phyloP scores from a whole-genome alignment of 2,113 vertebrate genomes.

The Brachyhypopomus occidentalis region DNA sequence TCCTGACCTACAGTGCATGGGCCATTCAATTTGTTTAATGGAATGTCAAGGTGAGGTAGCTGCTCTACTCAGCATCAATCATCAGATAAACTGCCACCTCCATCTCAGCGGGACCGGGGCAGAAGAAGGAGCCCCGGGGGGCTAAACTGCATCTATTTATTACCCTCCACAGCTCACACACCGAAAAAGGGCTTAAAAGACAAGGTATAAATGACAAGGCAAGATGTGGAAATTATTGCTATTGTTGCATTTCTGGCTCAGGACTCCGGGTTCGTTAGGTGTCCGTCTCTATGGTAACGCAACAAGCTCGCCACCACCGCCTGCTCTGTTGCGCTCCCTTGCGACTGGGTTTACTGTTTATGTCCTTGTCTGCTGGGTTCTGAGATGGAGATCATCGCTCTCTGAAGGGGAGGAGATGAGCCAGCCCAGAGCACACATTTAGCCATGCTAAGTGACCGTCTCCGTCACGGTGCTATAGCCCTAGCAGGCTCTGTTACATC shows the following conservation, averaged over 20 bases:
- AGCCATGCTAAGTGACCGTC: too few relatives aligned
- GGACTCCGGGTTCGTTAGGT: background rate
- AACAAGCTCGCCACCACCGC: too few relatives aligned
- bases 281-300: too few relatives aligned
- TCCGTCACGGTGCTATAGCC: too few relatives aligned
- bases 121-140: slow-evolving; percentile 19
- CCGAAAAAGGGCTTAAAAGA: slow-evolving; percentile 17
- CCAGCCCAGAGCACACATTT: too few relatives aligned
- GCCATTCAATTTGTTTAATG: slow-evolving; percentile 43
- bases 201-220: slow-evolving; percentile 1
- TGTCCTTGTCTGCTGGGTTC: too few relatives aligned
- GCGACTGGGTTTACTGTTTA: too few relatives aligned
- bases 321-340: too few relatives aligned
- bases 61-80: slow-evolving; percentile 28
- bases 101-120: background rate
- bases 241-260: background rate
- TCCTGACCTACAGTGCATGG: slow-evolving; percentile 30
- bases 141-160: slow-evolving; percentile 20
- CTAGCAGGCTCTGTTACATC: too few relatives aligned
- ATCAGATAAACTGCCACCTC: slow-evolving; percentile 36
- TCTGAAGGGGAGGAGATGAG: too few relatives aligned
- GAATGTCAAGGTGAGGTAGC: slow-evolving; percentile 38
- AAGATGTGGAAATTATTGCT: background rate
- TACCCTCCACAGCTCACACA: slow-evolving; percentile 22
- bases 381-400: too few relatives aligned